A percentile compares a stretch with the other conserved stretches of the same genome.
These are phyloP conservation scores for Nemopilema nomurai DNA, from an alignment of 30 jellyfish, hydroid and myxozoan genomes.

Conservation along the genomic window DNA sequence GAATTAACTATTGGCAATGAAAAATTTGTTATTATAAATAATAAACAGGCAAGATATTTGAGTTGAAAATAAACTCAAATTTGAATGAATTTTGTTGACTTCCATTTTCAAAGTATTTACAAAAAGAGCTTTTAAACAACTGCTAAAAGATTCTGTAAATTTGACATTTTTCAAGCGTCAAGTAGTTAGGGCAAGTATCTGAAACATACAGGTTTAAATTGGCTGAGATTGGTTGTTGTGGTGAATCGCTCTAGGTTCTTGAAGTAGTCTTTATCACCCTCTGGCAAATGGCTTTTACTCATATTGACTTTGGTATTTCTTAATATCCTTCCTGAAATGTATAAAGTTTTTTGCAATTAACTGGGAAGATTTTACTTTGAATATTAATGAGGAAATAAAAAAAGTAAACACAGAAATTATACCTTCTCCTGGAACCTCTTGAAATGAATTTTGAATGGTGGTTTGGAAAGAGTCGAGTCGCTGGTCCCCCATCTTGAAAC, in stretches of 20 bases:
- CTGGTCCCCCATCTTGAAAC: constrained; percentile 74
- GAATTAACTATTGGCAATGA: no score
- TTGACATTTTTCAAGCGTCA: no score
- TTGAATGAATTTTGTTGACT: no score
- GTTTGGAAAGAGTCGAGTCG: constrained; percentile 64
- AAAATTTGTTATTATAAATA: no score
- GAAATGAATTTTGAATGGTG: constrained; percentile 66
- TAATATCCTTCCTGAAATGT: constrained; percentile 14
- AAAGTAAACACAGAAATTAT: not conserved
- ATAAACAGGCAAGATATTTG: no score
- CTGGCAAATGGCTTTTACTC: constrained; percentile 62
- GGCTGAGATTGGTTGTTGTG: constrained; percentile 44
- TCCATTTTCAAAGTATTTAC: no score
- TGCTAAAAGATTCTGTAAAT: no score
- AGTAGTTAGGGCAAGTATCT: not conserved
- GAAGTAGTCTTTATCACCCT: constrained; percentile 55
- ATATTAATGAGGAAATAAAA: not conserved
- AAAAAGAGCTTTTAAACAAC: no score
- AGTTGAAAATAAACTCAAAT: no score
- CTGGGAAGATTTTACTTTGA: not conserved
- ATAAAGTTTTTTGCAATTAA: not conserved
- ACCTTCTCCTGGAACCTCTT: constrained; percentile 45
- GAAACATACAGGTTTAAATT: constrained; percentile 49
- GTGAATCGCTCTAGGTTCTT: constrained; percentile 50
- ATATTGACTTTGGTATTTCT: constrained; percentile 17